phyloP scores from a whole-genome alignment of 2,113 vertebrate species.

The Lepisosteus osseus region DNA sequence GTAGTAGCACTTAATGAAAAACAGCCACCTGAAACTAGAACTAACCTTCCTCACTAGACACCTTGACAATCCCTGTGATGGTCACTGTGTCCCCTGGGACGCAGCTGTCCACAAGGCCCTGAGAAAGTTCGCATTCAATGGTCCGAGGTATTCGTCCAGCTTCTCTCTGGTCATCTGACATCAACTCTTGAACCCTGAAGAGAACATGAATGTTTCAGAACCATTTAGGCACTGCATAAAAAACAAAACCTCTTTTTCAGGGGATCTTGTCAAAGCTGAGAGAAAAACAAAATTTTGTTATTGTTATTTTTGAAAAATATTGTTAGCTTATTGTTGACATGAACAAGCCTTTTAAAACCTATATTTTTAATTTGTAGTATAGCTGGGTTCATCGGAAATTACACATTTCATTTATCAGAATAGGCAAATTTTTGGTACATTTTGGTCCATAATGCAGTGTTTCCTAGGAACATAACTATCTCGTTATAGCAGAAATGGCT shows the following conservation, averaged over 20 bases:
- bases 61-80: constrained; percentile 83
- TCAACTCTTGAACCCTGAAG: constrained; percentile 87
- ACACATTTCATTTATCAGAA: too few species aligned
- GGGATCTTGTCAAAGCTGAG: too few species aligned
- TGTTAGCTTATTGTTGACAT: too few species aligned
- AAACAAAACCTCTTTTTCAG: neutral
- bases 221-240: neutral
- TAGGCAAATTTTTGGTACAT: too few species aligned
- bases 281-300: too few species aligned
- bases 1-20: neutral
- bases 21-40: neutral
- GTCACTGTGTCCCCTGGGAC: constrained; percentile 92
- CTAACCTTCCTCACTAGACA: constrained; percentile 85
- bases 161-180: constrained; percentile 86
- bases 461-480: too few species aligned
- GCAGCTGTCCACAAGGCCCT: constrained; percentile 93
- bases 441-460: too few species aligned
- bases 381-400: too few species aligned
- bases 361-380: too few species aligned
- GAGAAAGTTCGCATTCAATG: constrained; percentile 88
- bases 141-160: constrained; percentile 91
- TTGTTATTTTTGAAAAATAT: too few species aligned
- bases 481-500: too few species aligned
- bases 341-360: too few species aligned
- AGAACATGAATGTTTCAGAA: neutral